A percentile compares a stretch with the other conserved stretches of the same genome.
Evolutionary conservation across 2,888 invertebrate genomes (phyloP).

Genomic region (Eupithecia inturbata): DNA sequence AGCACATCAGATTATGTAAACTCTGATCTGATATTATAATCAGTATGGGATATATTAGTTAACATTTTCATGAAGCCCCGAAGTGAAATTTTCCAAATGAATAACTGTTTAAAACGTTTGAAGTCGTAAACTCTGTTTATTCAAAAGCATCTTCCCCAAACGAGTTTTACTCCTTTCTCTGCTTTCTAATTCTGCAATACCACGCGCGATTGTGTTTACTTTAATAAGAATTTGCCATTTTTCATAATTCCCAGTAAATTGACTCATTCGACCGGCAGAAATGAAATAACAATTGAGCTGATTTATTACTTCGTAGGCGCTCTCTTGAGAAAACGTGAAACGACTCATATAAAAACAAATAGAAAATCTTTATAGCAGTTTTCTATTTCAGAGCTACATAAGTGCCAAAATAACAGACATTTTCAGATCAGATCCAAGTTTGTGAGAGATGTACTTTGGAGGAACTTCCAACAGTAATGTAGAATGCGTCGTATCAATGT

Average conservation of each 20-base stretch:
- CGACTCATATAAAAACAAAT: not conserved
- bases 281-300: not conserved
- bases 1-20: slow-evolving; percentile 11
- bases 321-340: not conserved
- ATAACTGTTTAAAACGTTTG: not conserved
- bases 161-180: slow-evolving; percentile 47
- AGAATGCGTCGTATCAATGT: slow-evolving; percentile 1
- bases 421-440: not conserved
- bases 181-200: slow-evolving; percentile 52
- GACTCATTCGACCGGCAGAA: slow-evolving; percentile 7
- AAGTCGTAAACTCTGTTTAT: slow-evolving; percentile 31
- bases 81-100: not conserved
- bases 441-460: not conserved
- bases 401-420: not conserved
- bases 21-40: slow-evolving; percentile 6
- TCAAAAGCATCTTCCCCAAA: slow-evolving; percentile 43
- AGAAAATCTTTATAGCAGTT: not conserved
- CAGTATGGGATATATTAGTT: not conserved
- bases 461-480: not conserved
- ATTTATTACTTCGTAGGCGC: not conserved
- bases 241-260: slow-evolving; percentile 26
- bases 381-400: not conserved
- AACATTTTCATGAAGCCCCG: not conserved
- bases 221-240: slow-evolving; percentile 10
- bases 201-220: slow-evolving; percentile 37